Conservation (phyloP, 2,797 vertebrate genomes). For the Bradypus variegatus region DNA sequence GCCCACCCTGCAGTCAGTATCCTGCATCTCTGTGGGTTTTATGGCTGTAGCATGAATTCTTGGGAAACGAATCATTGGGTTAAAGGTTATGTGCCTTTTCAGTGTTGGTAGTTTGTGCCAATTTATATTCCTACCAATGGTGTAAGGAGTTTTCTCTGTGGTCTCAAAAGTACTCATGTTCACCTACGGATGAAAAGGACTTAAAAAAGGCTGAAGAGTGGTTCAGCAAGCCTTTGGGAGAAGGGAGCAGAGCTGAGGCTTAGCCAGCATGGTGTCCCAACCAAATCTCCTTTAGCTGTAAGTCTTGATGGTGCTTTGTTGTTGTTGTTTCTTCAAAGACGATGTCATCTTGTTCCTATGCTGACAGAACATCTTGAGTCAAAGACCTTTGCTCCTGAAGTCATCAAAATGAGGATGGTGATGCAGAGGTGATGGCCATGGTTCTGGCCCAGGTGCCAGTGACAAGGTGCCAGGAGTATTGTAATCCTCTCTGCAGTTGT, state of each 20-base stretch:
- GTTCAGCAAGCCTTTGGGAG: not conserved
- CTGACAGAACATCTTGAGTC: not conserved
- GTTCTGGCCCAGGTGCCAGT: not conserved
- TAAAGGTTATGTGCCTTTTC: not conserved
- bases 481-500: no score
- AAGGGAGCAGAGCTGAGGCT: not conserved
- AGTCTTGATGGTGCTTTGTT: not conserved
- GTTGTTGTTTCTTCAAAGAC: not conserved
- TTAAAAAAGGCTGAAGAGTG: not conserved
- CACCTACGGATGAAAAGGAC: not conserved
- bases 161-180: not conserved
- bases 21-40: no score
- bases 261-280: not conserved
- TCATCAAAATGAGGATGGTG: not conserved
- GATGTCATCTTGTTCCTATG: not conserved
- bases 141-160: constrained; percentile 1
- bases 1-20: not conserved
- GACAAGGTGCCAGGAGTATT: not conserved
- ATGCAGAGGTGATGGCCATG: no score
- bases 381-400: not conserved
- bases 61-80: not conserved
- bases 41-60: not conserved
- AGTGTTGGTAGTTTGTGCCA: not conserved
- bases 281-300: not conserved
- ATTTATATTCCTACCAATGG: not conserved